Conservation (phyloP, 23 tunicate species). For the Ascidia mentula region DNA sequence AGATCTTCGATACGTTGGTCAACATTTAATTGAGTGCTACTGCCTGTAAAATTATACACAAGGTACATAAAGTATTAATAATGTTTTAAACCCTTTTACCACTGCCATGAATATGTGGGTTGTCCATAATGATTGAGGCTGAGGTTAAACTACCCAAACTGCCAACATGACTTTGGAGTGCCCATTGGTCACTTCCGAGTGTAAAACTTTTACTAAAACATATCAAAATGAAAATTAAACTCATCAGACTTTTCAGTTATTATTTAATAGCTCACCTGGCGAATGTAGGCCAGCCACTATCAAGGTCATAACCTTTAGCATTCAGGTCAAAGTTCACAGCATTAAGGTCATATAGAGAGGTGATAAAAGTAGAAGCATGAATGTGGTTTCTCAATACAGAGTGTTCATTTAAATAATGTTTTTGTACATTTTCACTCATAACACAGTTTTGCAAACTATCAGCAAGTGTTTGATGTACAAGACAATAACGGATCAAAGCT, state of each 20-base stretch:
- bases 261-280: constrained; percentile 56
- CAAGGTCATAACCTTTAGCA: constrained; percentile 92
- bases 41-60: constrained; percentile 22
- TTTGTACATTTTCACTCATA: constrained; percentile 37
- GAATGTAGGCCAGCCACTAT: constrained; percentile 95
- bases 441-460: constrained; percentile 93
- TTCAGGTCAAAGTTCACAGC: constrained; percentile 89
- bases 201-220: constrained; percentile 33
- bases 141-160: constrained; percentile 54
- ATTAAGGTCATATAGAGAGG: constrained; percentile 76
- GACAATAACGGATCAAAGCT: constrained; percentile 85
- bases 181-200: constrained; percentile 52
- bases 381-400: constrained; percentile 45
- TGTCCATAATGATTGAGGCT: constrained; percentile 65
- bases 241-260: not conserved
- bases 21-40: constrained; percentile 74
- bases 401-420: constrained; percentile 38
- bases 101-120: constrained; percentile 51
- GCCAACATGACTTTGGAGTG: constrained; percentile 53
- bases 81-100: constrained; percentile 26
- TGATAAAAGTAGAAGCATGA: constrained; percentile 46
- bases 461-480: constrained; percentile 93
- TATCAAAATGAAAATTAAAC: not conserved
- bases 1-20: constrained; percentile 86
- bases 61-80: not conserved